A percentile compares a stretch with the other conserved stretches of the same genome.
These are phyloP conservation scores for Paragorgia papillata DNA, from an alignment of 92 coral and sea anemone species.

Conservation along the genomic window DNA sequence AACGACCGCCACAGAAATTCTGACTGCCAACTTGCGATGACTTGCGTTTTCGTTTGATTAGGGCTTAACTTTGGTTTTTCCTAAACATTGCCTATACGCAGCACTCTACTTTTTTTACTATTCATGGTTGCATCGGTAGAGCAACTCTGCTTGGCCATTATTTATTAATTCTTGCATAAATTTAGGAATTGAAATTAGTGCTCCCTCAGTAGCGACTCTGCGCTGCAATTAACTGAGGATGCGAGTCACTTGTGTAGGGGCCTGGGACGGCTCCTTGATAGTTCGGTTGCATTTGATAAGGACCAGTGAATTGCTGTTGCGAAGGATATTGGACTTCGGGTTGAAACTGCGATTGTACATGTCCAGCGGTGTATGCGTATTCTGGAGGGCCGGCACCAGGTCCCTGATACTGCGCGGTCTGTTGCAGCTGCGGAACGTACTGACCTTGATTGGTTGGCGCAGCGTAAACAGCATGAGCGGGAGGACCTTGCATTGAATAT, in stretches of 20 bases:
- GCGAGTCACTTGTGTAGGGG: slow-evolving; percentile 60
- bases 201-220: slow-evolving; percentile 1
- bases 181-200: neutral
- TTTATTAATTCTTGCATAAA: too few relatives aligned
- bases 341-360: slow-evolving; percentile 23
- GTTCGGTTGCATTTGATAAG: slow-evolving; percentile 50
- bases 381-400: neutral
- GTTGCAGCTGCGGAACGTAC: slow-evolving; percentile 32
- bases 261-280: slow-evolving; percentile 49
- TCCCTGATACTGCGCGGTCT: slow-evolving; percentile 6
- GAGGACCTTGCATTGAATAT: slow-evolving; percentile 80
- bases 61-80: too few relatives aligned
- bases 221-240: slow-evolving; percentile 54
- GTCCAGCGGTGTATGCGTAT: slow-evolving; percentile 9
- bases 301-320: neutral
- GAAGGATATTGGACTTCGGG: slow-evolving; percentile 9
- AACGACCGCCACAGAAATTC: too few relatives aligned
- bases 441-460: slow-evolving; percentile 45
- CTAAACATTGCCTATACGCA: too few relatives aligned
- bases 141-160: too few relatives aligned
- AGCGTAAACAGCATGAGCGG: slow-evolving; percentile 67
- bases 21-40: too few relatives aligned
- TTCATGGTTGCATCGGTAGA: too few relatives aligned
- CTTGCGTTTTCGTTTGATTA: too few relatives aligned
- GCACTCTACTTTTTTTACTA: too few relatives aligned